phyloP scores from a whole-genome alignment of 2,797 vertebrate genomes.

The Coilia nasus region DNA sequence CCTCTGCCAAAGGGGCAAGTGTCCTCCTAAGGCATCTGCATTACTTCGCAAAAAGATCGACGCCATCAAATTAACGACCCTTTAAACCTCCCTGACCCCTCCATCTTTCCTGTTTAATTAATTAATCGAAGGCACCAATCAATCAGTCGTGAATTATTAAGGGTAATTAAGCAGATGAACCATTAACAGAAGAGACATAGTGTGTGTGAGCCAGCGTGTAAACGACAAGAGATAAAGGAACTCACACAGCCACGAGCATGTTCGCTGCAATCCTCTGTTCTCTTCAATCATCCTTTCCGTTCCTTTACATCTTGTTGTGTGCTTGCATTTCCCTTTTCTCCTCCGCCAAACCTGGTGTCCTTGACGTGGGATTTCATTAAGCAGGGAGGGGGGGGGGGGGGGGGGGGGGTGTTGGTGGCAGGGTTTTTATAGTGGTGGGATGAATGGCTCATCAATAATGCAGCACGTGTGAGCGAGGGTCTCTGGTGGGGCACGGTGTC shows the following conservation, averaged over 20 bases:
- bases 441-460: slow-evolving; percentile 60
- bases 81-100: slow-evolving; percentile 34
- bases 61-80: slow-evolving; percentile 40
- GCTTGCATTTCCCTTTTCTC: background rate
- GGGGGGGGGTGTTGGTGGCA: background rate
- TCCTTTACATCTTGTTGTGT: background rate
- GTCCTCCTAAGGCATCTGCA: slow-evolving; percentile 4
- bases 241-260: background rate
- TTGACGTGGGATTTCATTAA: slow-evolving; percentile 54
- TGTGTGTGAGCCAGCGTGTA: background rate
- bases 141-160: slow-evolving; percentile 47
- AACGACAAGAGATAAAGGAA: background rate
- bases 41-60: slow-evolving; percentile 28
- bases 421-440: slow-evolving; percentile 48
- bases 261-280: background rate
- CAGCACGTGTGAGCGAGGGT: slow-evolving; percentile 45
- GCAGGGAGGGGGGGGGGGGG: background rate
- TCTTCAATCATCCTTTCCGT: background rate
- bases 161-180: slow-evolving; percentile 53
- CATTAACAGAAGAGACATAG: slow-evolving; percentile 39
- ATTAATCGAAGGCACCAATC: slow-evolving; percentile 52
- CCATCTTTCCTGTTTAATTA: slow-evolving; percentile 45
- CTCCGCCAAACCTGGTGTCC: slow-evolving; percentile 23
- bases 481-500: slow-evolving; percentile 43
- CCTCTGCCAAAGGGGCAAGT: background rate